These are phyloP conservation scores for Meteorus sp. DNA, from an alignment of 1,140 invertebrate species.

Conservation along the genomic window DNA sequence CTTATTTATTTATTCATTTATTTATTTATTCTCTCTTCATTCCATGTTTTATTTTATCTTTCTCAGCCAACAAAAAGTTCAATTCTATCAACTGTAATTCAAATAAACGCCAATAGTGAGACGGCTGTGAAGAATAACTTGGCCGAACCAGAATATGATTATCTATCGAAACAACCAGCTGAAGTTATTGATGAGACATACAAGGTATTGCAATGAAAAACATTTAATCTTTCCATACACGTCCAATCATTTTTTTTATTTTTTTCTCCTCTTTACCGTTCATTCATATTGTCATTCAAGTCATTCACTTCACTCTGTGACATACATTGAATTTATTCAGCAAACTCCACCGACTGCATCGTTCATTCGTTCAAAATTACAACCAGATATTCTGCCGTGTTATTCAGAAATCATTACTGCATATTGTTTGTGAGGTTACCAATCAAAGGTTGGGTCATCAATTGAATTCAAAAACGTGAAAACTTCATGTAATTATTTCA, in stretches of 20 bases:
- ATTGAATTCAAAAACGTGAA: no score
- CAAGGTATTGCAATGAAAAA: constrained; percentile 58
- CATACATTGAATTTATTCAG: no score
- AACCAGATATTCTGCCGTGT: no score
- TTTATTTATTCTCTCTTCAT: background rate
- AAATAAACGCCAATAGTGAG: constrained; percentile 44
- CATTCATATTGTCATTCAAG: constrained; percentile 17
- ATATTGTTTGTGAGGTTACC: no score
- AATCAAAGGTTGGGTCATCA: no score
- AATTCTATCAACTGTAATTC: constrained; percentile 40
- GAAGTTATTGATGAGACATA: constrained; percentile 79
- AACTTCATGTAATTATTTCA: no score
- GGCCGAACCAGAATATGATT: constrained; percentile 79
- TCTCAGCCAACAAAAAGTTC: constrained; percentile 34
- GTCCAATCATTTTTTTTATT: background rate
- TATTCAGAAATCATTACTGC: no score
- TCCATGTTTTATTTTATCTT: background rate
- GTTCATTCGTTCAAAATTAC: no score
- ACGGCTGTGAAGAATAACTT: constrained; percentile 68
- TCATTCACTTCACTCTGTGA: constrained; percentile 10
- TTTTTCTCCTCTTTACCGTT: background rate
- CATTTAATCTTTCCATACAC: background rate
- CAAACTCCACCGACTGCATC: no score
- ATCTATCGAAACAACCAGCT: constrained; percentile 77
- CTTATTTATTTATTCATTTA: background rate